phyloP scores from a whole-genome alignment of 2,797 vertebrate species.

The Crocodylus rhombifer region DNA sequence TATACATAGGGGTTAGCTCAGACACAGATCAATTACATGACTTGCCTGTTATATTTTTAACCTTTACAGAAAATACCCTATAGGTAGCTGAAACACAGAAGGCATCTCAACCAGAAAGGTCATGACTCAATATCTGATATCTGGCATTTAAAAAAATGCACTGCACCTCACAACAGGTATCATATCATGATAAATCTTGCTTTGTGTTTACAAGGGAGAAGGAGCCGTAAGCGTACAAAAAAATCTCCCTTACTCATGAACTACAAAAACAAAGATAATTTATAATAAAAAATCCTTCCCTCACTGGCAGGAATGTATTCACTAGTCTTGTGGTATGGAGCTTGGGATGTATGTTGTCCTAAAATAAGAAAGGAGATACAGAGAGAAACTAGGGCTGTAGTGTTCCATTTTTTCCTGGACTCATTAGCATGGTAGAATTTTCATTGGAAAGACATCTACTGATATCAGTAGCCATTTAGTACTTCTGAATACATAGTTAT shows the following conservation, averaged over 20 bases:
- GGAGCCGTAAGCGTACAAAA: background rate
- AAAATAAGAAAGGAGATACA: background rate
- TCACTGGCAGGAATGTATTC: background rate
- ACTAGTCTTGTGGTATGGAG: background rate
- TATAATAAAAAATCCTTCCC: background rate
- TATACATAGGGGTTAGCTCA: background rate
- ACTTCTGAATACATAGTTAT: background rate
- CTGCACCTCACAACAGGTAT: background rate
- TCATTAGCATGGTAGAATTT: too few species aligned
- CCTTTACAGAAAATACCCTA: background rate
- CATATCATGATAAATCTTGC: background rate
- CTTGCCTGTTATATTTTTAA: background rate
- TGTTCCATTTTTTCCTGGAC: background rate
- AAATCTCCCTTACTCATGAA: background rate
- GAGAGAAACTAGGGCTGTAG: background rate
- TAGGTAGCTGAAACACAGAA: background rate
- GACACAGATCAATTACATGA: rapidly evolving
- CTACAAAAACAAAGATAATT: background rate
- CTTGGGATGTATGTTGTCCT: background rate
- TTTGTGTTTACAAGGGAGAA: background rate
- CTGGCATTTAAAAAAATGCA: background rate
- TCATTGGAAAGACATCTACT: background rate
- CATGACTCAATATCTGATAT: background rate
- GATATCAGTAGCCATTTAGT: background rate
- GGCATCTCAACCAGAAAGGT: background rate